phyloP scores from a whole-genome alignment of 2,113 vertebrate species.

The Amia ocellicauda region DNA sequence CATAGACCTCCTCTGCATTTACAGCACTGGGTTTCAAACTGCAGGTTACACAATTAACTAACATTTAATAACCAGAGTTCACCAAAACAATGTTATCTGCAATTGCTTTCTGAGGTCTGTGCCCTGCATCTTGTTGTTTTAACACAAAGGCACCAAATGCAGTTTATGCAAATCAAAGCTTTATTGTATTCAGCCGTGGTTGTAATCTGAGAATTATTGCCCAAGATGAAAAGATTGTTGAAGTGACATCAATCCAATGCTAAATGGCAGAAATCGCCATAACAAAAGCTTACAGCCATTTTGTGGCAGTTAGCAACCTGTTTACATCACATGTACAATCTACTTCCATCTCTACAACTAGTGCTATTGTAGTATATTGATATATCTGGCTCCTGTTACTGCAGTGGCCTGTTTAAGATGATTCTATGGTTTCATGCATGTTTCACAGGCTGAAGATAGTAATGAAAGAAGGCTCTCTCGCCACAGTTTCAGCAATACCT shows the following conservation, averaged over 20 bases:
- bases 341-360: background rate
- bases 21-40: background rate
- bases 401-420: too few relatives aligned
- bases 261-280: conserved; percentile 7
- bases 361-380: conserved; percentile 14
- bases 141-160: background rate
- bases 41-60: too few relatives aligned
- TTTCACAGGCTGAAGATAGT: too few relatives aligned
- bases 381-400: background rate
- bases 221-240: conserved; percentile 13
- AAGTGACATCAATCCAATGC: conserved; percentile 22
- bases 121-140: conserved; percentile 15
- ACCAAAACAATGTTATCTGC: background rate
- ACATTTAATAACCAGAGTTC: too few relatives aligned
- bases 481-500: too few relatives aligned
- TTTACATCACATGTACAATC: too few relatives aligned
- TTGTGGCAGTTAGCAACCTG: background rate
- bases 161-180: conserved; percentile 18
- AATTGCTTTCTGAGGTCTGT: conserved; percentile 9
- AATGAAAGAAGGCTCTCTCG: too few relatives aligned
- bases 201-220: conserved; percentile 25
- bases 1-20: background rate
- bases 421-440: too few relatives aligned
- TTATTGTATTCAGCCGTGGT: conserved; percentile 5
- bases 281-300: conserved; percentile 22